These are phyloP conservation scores for Pantelozetes paolii DNA, from an alignment of 2,888 invertebrate genomes.

Conservation along the genomic window DNA sequence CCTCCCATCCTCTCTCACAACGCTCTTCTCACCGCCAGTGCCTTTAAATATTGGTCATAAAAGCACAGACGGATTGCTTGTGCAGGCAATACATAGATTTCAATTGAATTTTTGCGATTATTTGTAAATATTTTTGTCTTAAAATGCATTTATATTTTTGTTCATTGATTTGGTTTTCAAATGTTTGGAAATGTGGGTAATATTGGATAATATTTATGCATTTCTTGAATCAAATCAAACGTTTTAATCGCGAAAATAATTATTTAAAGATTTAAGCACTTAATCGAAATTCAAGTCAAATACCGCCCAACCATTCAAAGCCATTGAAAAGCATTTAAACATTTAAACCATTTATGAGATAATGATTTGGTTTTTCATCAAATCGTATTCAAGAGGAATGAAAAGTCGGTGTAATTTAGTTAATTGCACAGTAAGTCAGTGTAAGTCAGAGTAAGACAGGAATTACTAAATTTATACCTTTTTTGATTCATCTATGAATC, in stretches of 20 bases:
- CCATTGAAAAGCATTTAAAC: no score
- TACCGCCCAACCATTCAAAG: constrained; percentile 23
- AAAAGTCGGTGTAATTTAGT: constrained; percentile 27
- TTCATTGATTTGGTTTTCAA: neutral
- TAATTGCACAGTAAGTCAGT: constrained; percentile 18
- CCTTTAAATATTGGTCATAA: neutral
- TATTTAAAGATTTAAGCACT: constrained; percentile 3
- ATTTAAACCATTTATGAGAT: constrained; percentile 12
- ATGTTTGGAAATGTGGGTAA: neutral
- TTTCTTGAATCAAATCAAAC: neutral
- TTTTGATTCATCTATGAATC: neutral
- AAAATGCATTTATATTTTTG: neutral
- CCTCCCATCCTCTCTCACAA: neutral
- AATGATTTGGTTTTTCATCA: constrained; percentile 23
- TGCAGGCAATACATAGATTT: neutral
- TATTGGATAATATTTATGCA: neutral
- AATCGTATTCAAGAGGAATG: constrained; percentile 4
- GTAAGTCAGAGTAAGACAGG: neutral
- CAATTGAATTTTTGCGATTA: constrained; percentile 6
- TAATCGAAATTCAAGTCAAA: constrained; percentile 20
- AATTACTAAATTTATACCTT: neutral
- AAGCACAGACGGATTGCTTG: constrained; percentile 12
- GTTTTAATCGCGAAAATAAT: constrained; percentile 3
- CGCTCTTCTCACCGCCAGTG: neutral
- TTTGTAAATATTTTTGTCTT: neutral